A percentile compares a stretch with the other conserved stretches of the same genome.
Evolutionary conservation across 1,140 invertebrate species (phyloP).

Genomic region (Tetramorium alpestre): DNA sequence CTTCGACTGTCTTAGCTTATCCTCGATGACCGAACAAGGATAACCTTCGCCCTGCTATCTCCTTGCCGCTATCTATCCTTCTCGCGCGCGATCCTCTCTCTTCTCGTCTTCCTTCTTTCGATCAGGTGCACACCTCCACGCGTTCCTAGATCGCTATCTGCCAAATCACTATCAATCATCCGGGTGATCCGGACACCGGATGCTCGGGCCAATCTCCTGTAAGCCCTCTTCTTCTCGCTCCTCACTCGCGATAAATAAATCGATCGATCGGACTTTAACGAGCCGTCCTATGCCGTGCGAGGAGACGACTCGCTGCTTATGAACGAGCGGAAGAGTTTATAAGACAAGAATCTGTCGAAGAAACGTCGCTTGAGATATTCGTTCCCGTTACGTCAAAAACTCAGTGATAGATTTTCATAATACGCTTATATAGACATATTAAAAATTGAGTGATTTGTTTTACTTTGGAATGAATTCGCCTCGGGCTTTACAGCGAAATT

Average conservation of each 20-base stretch:
- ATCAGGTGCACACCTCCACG: slow-evolving; percentile 67
- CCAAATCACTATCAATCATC: slow-evolving; percentile 81
- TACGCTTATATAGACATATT: too few species aligned
- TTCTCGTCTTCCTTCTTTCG: slow-evolving; percentile 39
- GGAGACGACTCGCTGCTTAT: not conserved
- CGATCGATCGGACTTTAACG: slow-evolving; percentile 71
- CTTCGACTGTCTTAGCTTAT: slow-evolving; percentile 45
- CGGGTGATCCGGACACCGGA: slow-evolving; percentile 72
- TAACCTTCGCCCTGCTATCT: slow-evolving; percentile 30
- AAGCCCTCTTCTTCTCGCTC: slow-evolving; percentile 61
- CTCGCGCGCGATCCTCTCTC: not conserved
- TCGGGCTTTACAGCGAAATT: slow-evolving; percentile 46
- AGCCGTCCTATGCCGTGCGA: slow-evolving; percentile 50
- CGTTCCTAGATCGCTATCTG: slow-evolving; percentile 77
- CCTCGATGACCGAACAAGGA: slow-evolving; percentile 39
- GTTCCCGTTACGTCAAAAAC: not conserved
- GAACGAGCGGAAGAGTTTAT: slow-evolving; percentile 15
- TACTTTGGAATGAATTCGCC: not conserved
- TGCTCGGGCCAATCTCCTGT: slow-evolving; percentile 71
- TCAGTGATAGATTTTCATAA: not conserved
- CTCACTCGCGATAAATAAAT: slow-evolving; percentile 73
- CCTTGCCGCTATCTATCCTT: not conserved
- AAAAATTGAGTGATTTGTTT: not conserved
- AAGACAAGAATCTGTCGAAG: not conserved
- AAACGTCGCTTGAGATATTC: not conserved